These are phyloP conservation scores for Drosophila guanche DNA, from an alignment of 1,140 invertebrate genomes.

Conservation along the genomic window DNA sequence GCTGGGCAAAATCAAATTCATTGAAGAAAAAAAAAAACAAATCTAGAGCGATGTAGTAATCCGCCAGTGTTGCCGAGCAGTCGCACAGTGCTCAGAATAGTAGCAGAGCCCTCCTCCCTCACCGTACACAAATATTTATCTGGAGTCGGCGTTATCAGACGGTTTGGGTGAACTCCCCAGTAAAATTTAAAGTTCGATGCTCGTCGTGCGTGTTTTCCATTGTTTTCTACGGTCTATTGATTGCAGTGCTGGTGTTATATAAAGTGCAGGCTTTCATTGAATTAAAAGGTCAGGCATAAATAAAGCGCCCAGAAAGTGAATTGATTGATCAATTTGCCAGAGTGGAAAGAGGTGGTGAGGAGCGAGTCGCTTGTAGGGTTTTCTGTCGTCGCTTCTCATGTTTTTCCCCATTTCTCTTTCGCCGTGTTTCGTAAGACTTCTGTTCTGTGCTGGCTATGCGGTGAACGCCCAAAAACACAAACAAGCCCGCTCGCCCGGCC, in stretches of 20 bases:
- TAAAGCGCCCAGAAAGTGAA: constrained; percentile 32
- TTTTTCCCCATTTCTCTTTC: constrained; percentile 33
- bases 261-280: constrained; percentile 47
- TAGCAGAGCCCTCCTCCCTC: constrained; percentile 3
- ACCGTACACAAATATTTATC: constrained; percentile 24
- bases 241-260: constrained; percentile 31
- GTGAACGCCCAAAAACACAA: constrained; percentile 54
- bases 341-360: neutral
- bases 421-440: constrained; percentile 44
- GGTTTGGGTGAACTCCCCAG: constrained; percentile 3
- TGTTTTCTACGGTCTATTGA: constrained; percentile 2
- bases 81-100: neutral
- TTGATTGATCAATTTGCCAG: constrained; percentile 61
- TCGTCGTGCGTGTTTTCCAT: too few relatives aligned
- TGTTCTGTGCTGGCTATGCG: constrained; percentile 2
- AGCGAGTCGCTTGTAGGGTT: constrained; percentile 23
- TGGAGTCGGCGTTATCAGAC: constrained; percentile 31
- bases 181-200: too few relatives aligned
- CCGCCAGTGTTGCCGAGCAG: constrained; percentile 59
- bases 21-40: constrained; percentile 51
- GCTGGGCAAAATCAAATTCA: constrained; percentile 48
- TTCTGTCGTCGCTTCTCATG: constrained; percentile 24
- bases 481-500: constrained; percentile 13
- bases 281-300: constrained; percentile 54
- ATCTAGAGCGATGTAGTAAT: constrained; percentile 61